A percentile compares a stretch with the other conserved stretches of the same genome.
Conservation (phyloP, 2,797 vertebrate genomes). For the Pseudomugil tenellus region DNA sequence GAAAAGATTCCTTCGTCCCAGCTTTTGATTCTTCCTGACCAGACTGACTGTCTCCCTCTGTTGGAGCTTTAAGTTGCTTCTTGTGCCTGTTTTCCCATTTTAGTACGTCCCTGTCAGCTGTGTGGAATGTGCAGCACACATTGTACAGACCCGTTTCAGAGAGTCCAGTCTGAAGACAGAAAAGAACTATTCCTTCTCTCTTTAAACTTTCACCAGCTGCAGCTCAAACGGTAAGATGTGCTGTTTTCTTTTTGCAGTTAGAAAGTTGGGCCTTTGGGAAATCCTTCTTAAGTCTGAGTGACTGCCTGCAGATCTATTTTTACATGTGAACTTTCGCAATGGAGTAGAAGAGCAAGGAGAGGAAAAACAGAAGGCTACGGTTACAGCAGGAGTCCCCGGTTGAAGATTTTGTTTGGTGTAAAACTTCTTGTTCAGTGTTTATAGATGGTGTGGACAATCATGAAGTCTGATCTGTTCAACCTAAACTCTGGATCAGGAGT, state of each 20-base stretch:
- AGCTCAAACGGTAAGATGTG: conserved; percentile 54
- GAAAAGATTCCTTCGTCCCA: too few species aligned
- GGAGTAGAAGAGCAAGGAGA: neutral
- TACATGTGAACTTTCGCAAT: conserved; percentile 12
- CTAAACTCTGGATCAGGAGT: neutral
- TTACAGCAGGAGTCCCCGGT: neutral
- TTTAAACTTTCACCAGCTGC: neutral
- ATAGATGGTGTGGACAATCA: neutral
- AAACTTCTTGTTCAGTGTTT: neutral
- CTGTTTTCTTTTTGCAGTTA: conserved; percentile 2
- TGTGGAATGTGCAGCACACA: conserved; percentile 75
- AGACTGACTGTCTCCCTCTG: conserved; percentile 57
- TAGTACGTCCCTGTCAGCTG: conserved; percentile 77
- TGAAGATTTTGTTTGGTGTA: too few species aligned
- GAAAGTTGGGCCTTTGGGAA: conserved; percentile 40
- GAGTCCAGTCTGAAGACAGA: conserved; percentile 16
- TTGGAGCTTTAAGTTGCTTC: conserved; percentile 4
- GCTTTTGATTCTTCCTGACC: neutral
- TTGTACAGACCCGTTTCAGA: conserved; percentile 49
- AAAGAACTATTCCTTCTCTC: neutral
- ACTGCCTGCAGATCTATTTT: conserved; percentile 54
- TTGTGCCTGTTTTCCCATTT: conserved; percentile 76
- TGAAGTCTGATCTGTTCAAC: neutral
- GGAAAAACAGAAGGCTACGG: conserved; percentile 3
- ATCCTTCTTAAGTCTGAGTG: conserved; percentile 3